Base-by-base conservation (phyloP, 2,797 vertebrate genomes). In the Chaunax sp. region DNA sequence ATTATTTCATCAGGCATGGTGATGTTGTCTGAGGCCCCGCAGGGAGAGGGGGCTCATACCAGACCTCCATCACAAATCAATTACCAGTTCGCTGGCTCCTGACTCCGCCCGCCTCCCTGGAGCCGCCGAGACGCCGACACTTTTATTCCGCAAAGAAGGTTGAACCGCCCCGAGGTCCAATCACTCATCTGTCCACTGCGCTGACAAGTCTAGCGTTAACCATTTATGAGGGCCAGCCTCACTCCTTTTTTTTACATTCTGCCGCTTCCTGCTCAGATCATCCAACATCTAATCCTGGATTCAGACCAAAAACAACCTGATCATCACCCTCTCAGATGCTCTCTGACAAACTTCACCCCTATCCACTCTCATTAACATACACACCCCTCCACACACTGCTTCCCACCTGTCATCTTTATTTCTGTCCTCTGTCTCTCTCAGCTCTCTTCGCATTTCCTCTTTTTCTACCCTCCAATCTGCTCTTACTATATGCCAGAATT, bases 1-100 rank as follows among this genome's bases (percentile, higher is more conserved):
- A 19, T 33, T 49, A 66, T 86, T 83, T 82, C 56, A 80, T 85
- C 69, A 81, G 76, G 33, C 22, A 6, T 1, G 18, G 26, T 30
- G 2, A 19, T 33, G 62, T 50, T 62, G 55, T 64, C 41, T 6
- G 30, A 79, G 64, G 18, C 70, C 71, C 81, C 7, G 19, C 19
- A 16, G 69, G 58, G 64, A 69, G 49, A 14, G 14, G 33, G 45
- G 45, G 35, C 71, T 83, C 49, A 5, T n/a, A 64, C 55, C 60
- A 65, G 76, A 63, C 81, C 80, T 70, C 77, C 53, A 49, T 80
- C 76, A 60, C 69, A 78, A 89, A 87, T 90, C 88, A 91, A 87
- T 90, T 89, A 88, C 69, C 46, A 38, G 53, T 51, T 41, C 4
- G 49, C 62, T 13, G 62, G 61, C 75, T 77, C 18, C 7, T 1